These are phyloP conservation scores for Propithecus coquereli DNA, from an alignment of 2,113 vertebrate genomes.

Conservation along the genomic window DNA sequence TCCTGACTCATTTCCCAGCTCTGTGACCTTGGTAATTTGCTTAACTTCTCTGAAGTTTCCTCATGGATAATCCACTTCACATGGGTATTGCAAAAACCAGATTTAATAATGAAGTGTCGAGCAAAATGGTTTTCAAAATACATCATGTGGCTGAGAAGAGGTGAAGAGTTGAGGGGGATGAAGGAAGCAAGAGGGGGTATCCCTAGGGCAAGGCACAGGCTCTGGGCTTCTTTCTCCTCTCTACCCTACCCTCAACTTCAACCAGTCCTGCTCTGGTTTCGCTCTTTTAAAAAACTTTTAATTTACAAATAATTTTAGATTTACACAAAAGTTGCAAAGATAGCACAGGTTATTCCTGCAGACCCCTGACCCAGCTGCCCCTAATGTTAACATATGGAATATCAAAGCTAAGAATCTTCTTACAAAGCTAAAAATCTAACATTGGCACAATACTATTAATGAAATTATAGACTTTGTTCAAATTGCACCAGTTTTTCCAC, in stretches of 20 bases:
- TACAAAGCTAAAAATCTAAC: neutral
- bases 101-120: neutral
- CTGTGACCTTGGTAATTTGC: neutral
- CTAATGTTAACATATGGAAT: neutral
- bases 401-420: neutral
- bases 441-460: accelerated
- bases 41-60: neutral
- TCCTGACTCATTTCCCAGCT: neutral
- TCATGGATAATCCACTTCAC: neutral
- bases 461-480: neutral
- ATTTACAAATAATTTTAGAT: slow-evolving; percentile 40
- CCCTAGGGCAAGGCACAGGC: neutral
- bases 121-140: neutral
- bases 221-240: neutral
- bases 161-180: neutral
- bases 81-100: neutral
- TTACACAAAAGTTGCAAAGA: neutral
- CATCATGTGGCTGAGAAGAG: neutral
- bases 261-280: neutral
- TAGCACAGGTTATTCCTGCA: neutral
- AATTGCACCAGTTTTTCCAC: neutral
- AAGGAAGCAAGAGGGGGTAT: neutral
- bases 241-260: neutral
- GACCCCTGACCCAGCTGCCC: neutral
- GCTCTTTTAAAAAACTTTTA: neutral